These are phyloP conservation scores for Jordanella pulchra DNA, from an alignment of 2,797 vertebrate species.

Conservation along the genomic window DNA sequence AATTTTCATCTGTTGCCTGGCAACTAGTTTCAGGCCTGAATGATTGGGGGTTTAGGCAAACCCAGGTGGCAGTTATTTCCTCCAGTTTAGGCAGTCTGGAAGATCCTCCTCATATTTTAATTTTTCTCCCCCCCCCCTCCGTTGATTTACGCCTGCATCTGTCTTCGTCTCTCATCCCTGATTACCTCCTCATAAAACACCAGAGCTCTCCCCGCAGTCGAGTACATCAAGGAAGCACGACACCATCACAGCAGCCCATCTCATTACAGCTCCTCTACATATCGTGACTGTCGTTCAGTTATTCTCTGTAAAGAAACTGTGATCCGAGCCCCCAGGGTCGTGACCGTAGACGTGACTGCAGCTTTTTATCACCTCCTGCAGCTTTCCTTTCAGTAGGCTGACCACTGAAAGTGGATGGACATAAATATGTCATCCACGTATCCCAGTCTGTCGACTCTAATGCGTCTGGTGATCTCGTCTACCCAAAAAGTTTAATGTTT, in stretches of 20 bases:
- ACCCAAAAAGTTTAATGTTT: conserved; percentile 22
- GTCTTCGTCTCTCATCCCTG: neutral
- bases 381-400: conserved; percentile 22
- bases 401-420: neutral
- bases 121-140: neutral
- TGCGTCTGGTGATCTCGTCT: conserved; percentile 2
- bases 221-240: conserved; percentile 6
- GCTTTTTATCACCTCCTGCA: conserved; percentile 15
- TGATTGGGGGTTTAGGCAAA: neutral
- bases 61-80: neutral
- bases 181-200: conserved; percentile 28
- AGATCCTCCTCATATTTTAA: neutral
- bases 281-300: conserved; percentile 5
- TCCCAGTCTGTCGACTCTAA: conserved; percentile 4
- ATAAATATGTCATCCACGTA: neutral
- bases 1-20: conserved; percentile 27
- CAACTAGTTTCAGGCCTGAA: conserved; percentile 13
- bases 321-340: conserved; percentile 23
- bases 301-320: conserved; percentile 1
- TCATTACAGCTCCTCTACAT: conserved; percentile 2
- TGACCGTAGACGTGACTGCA: conserved; percentile 38
- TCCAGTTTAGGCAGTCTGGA: neutral
- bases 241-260: conserved; percentile 18
- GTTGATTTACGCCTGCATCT: too few relatives aligned
- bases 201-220: conserved; percentile 4